These are phyloP conservation scores for Laticauda laticaudata DNA, from an alignment of 2,113 vertebrate genomes.

Conservation along the genomic window DNA sequence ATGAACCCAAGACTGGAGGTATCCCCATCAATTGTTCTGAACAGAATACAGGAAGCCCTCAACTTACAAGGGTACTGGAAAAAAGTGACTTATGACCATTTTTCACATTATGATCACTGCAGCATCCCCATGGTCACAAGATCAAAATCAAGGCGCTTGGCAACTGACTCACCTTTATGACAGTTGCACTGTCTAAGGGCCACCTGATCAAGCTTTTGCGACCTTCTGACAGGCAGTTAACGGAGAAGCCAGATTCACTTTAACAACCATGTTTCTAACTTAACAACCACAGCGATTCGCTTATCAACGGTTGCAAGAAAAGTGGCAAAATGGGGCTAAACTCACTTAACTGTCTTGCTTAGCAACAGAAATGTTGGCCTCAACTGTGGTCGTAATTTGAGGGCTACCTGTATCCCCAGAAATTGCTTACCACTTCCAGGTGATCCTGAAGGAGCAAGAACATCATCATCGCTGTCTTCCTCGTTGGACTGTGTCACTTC, in stretches of 20 bases:
- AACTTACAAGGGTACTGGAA: not conserved
- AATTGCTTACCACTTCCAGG: conserved; percentile 70
- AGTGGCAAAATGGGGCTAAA: not conserved
- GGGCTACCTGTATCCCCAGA: not conserved
- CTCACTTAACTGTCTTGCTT: not conserved
- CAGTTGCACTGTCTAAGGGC: not conserved
- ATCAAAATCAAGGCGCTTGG: not conserved
- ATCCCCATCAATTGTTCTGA: not conserved
- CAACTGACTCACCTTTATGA: not conserved
- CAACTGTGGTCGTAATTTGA: not conserved
- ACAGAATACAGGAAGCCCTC: not conserved
- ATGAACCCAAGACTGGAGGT: not conserved
- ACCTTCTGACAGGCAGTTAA: not conserved
- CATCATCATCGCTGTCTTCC: conserved; percentile 87
- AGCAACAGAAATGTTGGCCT: not conserved
- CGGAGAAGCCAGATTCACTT: not conserved
- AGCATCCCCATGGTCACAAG: not conserved
- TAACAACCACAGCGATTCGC: not conserved
- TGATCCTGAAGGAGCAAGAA: conserved; percentile 75
- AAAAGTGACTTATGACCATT: not conserved
- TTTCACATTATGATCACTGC: not conserved
- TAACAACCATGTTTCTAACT: not conserved
- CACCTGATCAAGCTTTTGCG: not conserved
- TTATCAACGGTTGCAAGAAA: not conserved
- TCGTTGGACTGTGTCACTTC: conserved; percentile 87